Conservation (phyloP, 2,888 invertebrate genomes). For the Oxystoma pomonae region DNA sequence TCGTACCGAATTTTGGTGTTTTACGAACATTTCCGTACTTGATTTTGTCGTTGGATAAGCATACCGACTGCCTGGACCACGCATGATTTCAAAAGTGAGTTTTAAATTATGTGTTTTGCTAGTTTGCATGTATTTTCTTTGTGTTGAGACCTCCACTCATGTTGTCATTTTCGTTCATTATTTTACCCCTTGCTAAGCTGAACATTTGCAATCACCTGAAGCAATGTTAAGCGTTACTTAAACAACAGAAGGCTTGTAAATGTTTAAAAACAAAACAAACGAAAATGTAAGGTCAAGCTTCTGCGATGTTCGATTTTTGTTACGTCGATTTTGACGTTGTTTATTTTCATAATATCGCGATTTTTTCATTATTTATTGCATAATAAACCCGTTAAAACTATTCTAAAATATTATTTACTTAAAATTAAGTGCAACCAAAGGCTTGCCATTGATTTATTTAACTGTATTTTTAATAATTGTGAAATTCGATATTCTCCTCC, state of each 20-base stretch:
- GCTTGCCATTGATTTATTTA: slow-evolving; percentile 19
- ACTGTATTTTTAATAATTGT: slow-evolving; percentile 7
- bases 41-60: neutral
- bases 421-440: neutral
- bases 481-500: neutral
- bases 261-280: slow-evolving; percentile 4
- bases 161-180: slow-evolving; percentile 1
- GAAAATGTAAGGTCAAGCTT: slow-evolving; percentile 12
- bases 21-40: slow-evolving; percentile 37
- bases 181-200: slow-evolving; percentile 9
- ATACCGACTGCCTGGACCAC: neutral
- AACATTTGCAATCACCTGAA: no score
- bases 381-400: neutral
- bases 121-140: slow-evolving; percentile 9
- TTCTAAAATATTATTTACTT: neutral
- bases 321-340: neutral
- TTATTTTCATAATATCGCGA: neutral
- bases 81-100: slow-evolving; percentile 22
- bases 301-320: slow-evolving; percentile 14
- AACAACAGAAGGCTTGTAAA: neutral
- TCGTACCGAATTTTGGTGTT: neutral
- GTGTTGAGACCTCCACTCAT: slow-evolving; percentile 8
- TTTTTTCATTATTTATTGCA: neutral
- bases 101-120: neutral
- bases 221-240: neutral